These are phyloP conservation scores for Brachycybe producta DNA, from an alignment of 2,888 invertebrate species.

Conservation along the genomic window DNA sequence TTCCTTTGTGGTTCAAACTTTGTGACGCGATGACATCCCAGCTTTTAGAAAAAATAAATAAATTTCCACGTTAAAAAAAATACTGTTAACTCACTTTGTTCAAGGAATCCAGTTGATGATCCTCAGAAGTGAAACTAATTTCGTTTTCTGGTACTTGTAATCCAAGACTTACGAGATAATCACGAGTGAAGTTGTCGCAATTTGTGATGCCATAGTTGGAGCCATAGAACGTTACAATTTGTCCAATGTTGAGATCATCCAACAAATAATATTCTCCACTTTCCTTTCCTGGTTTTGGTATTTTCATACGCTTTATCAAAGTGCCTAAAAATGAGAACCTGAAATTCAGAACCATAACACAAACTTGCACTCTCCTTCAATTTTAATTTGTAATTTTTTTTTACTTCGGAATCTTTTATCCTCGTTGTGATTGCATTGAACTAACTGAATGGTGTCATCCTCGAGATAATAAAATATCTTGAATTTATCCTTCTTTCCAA, in stretches of 20 bases:
- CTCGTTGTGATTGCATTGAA: constrained; percentile 66
- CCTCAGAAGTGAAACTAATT: background rate
- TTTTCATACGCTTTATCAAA: constrained; percentile 65
- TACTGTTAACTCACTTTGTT: no score
- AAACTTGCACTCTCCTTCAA: background rate
- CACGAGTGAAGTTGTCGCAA: constrained; percentile 70
- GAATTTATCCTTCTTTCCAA: background rate
- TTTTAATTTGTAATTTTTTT: constrained; percentile 21
- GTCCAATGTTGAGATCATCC: constrained; percentile 73
- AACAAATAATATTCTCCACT: constrained; percentile 66
- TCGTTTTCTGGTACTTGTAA: constrained; percentile 46
- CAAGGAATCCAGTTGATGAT: no score
- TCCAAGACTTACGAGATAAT: constrained; percentile 70
- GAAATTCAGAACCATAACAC: background rate
- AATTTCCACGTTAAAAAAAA: no score
- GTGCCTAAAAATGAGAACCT: constrained; percentile 44
- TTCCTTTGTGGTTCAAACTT: no score
- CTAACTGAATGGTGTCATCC: constrained; percentile 79
- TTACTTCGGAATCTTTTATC: constrained; percentile 75
- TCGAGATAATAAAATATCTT: constrained; percentile 76
- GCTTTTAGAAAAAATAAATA: no score
- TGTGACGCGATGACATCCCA: no score
- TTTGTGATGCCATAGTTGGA: constrained; percentile 65
- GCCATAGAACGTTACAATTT: constrained; percentile 64
- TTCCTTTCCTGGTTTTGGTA: constrained; percentile 58